Evolutionary conservation across 2,888 invertebrate species (phyloP).

Genomic region (Cosmorhoe ocellata): DNA sequence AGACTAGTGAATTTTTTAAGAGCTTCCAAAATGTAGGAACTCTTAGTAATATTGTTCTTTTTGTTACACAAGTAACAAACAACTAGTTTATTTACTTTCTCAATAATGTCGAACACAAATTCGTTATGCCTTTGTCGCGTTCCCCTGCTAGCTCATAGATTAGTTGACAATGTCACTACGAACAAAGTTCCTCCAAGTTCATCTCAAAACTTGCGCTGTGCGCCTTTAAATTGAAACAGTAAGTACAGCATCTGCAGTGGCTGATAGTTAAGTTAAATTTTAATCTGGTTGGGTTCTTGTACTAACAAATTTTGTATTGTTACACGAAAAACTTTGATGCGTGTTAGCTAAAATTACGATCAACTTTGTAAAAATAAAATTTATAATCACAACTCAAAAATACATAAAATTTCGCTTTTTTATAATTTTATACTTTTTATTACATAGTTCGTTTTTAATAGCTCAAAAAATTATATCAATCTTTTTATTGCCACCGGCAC

Average conservation of each 20-base stretch:
- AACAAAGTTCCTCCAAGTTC: constrained; percentile 72
- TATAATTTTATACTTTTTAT: too few species aligned
- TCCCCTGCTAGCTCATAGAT: constrained; percentile 65
- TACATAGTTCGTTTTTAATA: background rate
- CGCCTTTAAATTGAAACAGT: constrained; percentile 79
- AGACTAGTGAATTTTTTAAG: too few species aligned
- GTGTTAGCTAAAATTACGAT: too few species aligned
- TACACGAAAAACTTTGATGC: too few species aligned
- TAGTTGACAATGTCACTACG: constrained; percentile 77
- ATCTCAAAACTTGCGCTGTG: constrained; percentile 66
- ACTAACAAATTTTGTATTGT: too few species aligned
- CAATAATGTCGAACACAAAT: constrained; percentile 34
- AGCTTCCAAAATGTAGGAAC: too few species aligned
- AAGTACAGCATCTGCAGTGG: constrained; percentile 74
- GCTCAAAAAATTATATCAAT: constrained; percentile 7
- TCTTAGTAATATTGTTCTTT: too few species aligned
- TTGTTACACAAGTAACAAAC: background rate
- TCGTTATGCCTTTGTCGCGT: constrained; percentile 52
- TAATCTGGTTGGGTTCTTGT: constrained; percentile 35
- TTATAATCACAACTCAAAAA: background rate
- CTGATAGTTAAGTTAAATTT: constrained; percentile 71
- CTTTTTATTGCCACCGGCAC: background rate
- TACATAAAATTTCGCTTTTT: background rate
- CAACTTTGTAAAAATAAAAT: too few species aligned
- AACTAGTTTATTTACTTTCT: constrained; percentile 17